Base-by-base conservation (phyloP, 2,797 vertebrate species). In the Dryobates pubescens region DNA sequence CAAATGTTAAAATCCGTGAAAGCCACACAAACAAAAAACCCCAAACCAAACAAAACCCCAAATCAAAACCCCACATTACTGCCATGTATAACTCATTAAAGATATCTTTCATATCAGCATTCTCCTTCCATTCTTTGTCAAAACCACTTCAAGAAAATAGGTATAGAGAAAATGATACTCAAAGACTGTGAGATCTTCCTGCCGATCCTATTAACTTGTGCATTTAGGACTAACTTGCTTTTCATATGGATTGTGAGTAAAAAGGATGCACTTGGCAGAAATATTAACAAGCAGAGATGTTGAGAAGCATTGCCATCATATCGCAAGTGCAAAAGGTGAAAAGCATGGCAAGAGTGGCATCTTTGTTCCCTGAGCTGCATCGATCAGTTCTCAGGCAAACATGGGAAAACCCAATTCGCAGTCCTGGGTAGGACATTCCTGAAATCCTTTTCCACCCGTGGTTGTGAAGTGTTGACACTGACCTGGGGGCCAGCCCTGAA, bases 401-500 rank as follows among this genome's bases (percentile, higher is more conserved):
- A 88, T 1, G 17, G 34, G 36, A 88, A 92, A 74, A 75, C 13
- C n/a, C 15, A 6, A 65, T 41, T 88, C 2, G 0, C 41, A 73
- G 59, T 17, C 30, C 56, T 53, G 36, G 56, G 45, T 7, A 90
- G 53, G 86, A 95, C 89, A 92, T 86, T 94, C 88, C 89, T 84
- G 49, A 75, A 94, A 80, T 26, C 30, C 10, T 86, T 88, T 92
- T 86, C 88, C n/a, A 41, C 51, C 70, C n/a, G 0, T 2, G 34
- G 72, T 69, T 85, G 86, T 24, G 41, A 88, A 86, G 73, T 78
- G 78, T 70, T 94, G 91, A 95, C 53, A 73, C 41, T 96, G 96
- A 97, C 96, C 96, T 71, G 43, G 61, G 20, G 85, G 67, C 71
- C 77, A 95, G 68, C 58, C 93, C 90, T 92, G 91, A 96, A 92